Evolutionary conservation across 2,113 vertebrate species (phyloP).

Genomic region (Forbesichthys papilliferus): DNA sequence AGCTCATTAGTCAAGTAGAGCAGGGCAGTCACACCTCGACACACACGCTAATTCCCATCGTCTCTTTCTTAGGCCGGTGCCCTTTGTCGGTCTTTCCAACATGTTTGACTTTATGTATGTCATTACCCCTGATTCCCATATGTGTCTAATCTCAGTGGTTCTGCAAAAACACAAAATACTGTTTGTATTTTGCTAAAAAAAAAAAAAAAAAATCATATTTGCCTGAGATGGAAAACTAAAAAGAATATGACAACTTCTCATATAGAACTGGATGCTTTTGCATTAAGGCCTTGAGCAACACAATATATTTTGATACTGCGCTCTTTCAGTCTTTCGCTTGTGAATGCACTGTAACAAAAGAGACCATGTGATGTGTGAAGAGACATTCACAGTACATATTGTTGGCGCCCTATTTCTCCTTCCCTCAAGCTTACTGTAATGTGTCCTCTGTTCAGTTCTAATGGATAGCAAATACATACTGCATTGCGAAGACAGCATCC

Average conservation of each 20-base stretch:
- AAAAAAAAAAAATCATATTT: too few species aligned
- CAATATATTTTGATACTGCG: not conserved
- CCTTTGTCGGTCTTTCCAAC: constrained; percentile 27
- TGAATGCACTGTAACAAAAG: not conserved
- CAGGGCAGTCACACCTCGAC: constrained; percentile 71
- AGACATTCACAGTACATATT: not conserved
- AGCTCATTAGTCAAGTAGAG: constrained; percentile 71
- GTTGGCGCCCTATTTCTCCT: not conserved
- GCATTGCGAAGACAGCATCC: not conserved
- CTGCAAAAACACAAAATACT: not conserved
- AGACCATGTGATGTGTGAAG: not conserved
- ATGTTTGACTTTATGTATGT: not conserved
- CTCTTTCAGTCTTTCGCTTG: not conserved
- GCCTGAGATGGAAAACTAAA: constrained; percentile 31
- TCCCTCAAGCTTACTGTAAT: not conserved
- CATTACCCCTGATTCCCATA: too few species aligned
- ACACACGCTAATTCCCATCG: constrained; percentile 62
- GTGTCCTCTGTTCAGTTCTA: not conserved
- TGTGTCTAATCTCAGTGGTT: not conserved
- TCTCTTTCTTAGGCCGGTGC: constrained; percentile 31
- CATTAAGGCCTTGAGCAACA: not conserved
- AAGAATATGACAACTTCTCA: constrained; percentile 14
- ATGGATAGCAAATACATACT: not conserved
- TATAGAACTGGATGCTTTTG: constrained; percentile 33
- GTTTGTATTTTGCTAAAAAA: constrained; percentile 15